Base-by-base conservation (phyloP, 2,113 vertebrate genomes). In the Telmatochromis bifrenatus region DNA sequence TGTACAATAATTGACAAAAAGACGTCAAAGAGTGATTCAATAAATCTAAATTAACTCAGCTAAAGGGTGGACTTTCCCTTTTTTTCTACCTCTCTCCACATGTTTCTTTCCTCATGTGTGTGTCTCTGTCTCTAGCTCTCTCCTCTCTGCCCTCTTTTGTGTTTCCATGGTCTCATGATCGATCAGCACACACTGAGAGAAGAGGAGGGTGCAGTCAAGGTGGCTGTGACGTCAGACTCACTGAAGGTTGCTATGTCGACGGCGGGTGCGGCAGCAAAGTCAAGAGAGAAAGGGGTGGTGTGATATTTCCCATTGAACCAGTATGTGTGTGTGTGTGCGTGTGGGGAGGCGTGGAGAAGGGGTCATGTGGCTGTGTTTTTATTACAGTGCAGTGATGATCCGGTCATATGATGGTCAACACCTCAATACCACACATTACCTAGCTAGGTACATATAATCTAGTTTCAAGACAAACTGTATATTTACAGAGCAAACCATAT, bases 131-230 rank as follows among this genome's bases (percentile, higher is more conserved):
- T 23, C 65, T 65, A n/a, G 3, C 51, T 21, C 47, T 49, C 42
- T 33, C 14, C 70, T 37, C 13, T 82, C 14, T 75, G 70, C 70
- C 35, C 73, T 84, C 80, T 84, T 81, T 13, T 85, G 81, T 75
- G 54, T 89, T 90, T 91, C 88, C 87, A 79, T 84, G 26, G 88
- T 89, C 91, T 89, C 87, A 87, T 93, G 91, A 94, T 88, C 81
- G 75, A 70, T 88, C 82, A 91, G 60, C 12, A 73, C 51, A 77
- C 56, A 75, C 13, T 26, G 13, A 79, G 62, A 28, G 65, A n/a
- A 82, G 17, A 62, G 19, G 62, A 53, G 75, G 83, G 87, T 7
- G 82, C 51, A 47, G 82, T 83, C 82, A 87, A 87, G 42, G 65
- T 31, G 54, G 79, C 47, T 13, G 8, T 91, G 90, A 85, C 19